These are phyloP conservation scores for Leptogaster cylindrica DNA, from an alignment of 2,888 invertebrate species.

Conservation along the genomic window DNA sequence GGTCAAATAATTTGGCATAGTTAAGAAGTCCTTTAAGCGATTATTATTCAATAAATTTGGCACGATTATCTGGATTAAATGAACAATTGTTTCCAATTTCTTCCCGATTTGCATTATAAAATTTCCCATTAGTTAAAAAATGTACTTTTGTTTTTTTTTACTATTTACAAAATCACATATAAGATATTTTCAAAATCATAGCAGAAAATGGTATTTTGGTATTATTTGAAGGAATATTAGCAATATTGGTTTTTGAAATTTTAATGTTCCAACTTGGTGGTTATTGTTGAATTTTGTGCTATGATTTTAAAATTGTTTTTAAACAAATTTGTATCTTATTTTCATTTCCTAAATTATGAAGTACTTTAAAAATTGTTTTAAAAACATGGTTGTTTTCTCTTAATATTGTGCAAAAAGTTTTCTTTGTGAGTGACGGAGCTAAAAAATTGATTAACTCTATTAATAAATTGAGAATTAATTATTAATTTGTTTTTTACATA, in stretches of 20 bases:
- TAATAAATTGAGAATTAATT: not conserved
- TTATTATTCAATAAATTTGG: not conserved
- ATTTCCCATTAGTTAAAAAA: not conserved
- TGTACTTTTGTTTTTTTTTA: not conserved
- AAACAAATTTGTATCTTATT: not conserved
- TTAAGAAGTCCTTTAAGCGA: too few species aligned
- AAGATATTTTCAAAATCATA: not conserved
- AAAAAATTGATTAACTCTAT: conserved; percentile 48
- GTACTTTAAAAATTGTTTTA: not conserved
- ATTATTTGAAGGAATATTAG: too few species aligned
- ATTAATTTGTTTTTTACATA: not conserved
- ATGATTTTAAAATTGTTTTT: not conserved
- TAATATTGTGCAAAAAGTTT: conserved; percentile 56
- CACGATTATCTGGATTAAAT: not conserved
- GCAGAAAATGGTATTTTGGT: too few species aligned
- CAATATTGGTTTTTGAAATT: too few species aligned
- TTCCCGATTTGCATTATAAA: not conserved
- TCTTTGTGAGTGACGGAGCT: conserved; percentile 55
- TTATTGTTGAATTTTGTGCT: too few species aligned
- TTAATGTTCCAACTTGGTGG: too few species aligned
- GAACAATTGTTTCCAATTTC: too few species aligned
- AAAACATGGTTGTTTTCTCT: conserved; percentile 42
- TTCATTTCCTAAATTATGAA: not conserved
- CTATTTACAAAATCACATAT: conserved; percentile 14
- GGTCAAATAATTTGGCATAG: too few species aligned